Conservation (phyloP, 2,113 vertebrate genomes). For the Lampris incognitus region DNA sequence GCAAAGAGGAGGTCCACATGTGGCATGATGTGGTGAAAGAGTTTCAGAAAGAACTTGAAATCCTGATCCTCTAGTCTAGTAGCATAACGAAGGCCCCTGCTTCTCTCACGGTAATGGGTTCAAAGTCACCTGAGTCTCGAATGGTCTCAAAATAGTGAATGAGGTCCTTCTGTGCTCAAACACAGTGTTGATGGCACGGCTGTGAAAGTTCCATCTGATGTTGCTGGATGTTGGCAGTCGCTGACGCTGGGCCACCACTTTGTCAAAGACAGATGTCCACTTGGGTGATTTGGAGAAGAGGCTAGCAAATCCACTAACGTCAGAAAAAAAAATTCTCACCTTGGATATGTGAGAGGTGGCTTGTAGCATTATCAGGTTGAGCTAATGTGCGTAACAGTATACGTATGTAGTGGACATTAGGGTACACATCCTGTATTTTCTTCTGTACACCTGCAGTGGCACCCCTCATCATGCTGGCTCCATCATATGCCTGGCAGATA, state of each 20-base stretch:
- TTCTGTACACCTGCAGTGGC: too few relatives aligned
- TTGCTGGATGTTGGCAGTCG: slow-evolving; percentile 4
- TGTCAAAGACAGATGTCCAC: slow-evolving; percentile 8
- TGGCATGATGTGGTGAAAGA: too few relatives aligned
- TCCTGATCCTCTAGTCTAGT: neutral
- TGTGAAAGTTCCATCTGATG: neutral
- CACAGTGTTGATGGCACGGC: slow-evolving; percentile 9
- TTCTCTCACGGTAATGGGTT: neutral
- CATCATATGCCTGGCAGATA: too few relatives aligned
- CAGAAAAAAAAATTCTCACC: slow-evolving; percentile 5
- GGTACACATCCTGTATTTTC: too few relatives aligned
- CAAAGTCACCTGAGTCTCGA: slow-evolving; percentile 6
- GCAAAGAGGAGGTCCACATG: neutral
- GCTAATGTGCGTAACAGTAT: too few relatives aligned
- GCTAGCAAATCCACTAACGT: slow-evolving; percentile 26
- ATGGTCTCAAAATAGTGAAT: slow-evolving; percentile 1
- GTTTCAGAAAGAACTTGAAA: neutral
- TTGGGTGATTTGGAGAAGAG: slow-evolving; percentile 18
- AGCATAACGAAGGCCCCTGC: neutral
- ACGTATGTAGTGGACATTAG: too few relatives aligned
- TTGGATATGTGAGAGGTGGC: too few relatives aligned
- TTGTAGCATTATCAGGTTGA: too few relatives aligned
- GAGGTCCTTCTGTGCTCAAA: slow-evolving; percentile 10
- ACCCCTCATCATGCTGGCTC: too few relatives aligned
- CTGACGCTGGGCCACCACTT: neutral